Evolutionary conservation across 2,797 vertebrate species (phyloP).

Genomic region (Linurgus olivaceus): DNA sequence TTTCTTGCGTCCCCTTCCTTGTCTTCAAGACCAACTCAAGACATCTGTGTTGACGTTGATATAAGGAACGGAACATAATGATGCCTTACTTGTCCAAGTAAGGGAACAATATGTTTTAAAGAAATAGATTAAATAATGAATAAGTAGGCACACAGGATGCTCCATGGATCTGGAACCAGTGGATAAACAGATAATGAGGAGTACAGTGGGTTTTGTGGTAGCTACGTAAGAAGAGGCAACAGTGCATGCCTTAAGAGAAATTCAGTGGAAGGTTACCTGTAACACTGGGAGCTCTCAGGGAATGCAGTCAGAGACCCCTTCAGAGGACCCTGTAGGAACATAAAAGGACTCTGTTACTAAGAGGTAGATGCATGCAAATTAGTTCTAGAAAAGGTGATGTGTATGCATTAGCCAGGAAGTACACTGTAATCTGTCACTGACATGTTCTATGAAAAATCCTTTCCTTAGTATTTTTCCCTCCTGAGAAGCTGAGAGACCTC

Average conservation of each 20-base stretch:
- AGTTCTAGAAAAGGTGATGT: not conserved
- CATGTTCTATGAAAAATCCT: no score
- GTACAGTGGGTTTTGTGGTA: not conserved
- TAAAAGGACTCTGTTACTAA: not conserved
- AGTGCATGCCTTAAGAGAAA: not conserved
- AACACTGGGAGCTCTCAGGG: no score
- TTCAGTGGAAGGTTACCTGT: not conserved
- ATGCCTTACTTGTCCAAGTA: not conserved
- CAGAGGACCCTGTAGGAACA: not conserved
- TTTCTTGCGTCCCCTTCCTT: not conserved
- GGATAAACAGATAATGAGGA: not conserved
- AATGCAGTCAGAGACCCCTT: not conserved
- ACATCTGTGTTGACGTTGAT: not conserved
- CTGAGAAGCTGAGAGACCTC: no score
- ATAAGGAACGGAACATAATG: not conserved
- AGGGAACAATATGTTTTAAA: not conserved
- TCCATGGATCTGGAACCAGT: not conserved
- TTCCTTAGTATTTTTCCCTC: no score
- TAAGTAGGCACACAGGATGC: not conserved
- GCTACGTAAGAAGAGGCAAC: accelerated
- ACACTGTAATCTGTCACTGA: no score
- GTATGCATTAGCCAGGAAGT: not conserved
- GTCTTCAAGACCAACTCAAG: accelerated
- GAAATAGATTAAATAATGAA: not conserved
- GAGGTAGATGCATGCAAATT: not conserved